Conservation (phyloP, 2,797 vertebrate species). For the Dipus sagitta region DNA sequence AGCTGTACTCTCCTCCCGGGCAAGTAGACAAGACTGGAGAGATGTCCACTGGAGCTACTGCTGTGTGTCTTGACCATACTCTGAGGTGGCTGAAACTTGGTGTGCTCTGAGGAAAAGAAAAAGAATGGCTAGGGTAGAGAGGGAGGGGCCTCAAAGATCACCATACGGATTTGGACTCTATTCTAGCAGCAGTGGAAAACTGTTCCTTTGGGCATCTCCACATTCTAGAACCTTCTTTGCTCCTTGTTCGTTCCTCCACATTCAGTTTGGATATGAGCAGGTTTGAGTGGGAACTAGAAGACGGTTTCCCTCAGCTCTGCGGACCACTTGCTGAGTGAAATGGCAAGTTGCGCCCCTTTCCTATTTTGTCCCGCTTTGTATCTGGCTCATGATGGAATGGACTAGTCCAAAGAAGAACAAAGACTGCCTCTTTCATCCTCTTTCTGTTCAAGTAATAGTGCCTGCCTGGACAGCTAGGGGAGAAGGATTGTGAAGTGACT, state of each 20-base stretch:
- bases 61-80: not conserved
- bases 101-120: not conserved
- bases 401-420: not conserved
- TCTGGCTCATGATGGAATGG: not conserved
- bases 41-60: not conserved
- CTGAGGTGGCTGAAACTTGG: not conserved
- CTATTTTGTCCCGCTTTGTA: not conserved
- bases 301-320: not conserved
- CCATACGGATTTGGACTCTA: not conserved
- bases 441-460: not conserved
- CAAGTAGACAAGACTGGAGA: no score
- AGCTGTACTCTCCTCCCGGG: not conserved
- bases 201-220: not conserved
- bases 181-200: not conserved
- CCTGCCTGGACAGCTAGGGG: not conserved
- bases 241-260: not conserved
- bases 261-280: not conserved
- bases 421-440: not conserved
- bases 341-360: not conserved
- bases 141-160: not conserved
- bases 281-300: not conserved
- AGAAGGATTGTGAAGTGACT: not conserved
- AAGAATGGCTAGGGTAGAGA: not conserved
- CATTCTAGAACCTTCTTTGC: not conserved
- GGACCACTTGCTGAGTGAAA: not conserved